Conservation (phyloP, 2,113 vertebrate genomes). For the Bolborhynchus lineola region DNA sequence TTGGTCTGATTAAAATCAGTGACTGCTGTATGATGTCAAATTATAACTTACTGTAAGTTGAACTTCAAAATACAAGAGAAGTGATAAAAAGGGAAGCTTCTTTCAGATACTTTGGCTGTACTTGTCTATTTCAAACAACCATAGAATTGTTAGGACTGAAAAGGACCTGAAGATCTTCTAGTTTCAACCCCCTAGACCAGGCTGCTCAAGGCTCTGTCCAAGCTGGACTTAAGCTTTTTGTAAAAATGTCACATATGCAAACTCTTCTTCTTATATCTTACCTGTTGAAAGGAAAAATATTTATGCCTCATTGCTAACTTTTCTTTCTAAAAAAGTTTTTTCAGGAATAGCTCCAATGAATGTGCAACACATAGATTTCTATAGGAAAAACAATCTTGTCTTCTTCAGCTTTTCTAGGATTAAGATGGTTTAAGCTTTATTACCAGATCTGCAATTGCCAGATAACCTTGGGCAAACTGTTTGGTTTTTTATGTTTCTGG, state of each 20-base stretch:
- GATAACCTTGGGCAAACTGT: neutral
- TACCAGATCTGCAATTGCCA: neutral
- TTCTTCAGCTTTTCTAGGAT: neutral
- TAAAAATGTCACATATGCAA: neutral
- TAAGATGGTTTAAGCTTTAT: neutral
- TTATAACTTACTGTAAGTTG: neutral
- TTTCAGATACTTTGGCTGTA: neutral
- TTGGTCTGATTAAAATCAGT: neutral
- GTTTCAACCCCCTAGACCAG: neutral
- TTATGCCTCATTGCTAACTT: neutral
- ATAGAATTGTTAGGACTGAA: neutral
- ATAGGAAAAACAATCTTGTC: neutral
- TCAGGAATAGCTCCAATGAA: neutral
- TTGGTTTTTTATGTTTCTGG: neutral
- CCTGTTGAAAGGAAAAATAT: neutral
- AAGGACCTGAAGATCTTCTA: neutral
- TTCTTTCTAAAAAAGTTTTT: neutral
- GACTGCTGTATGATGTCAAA: neutral
- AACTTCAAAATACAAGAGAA: neutral
- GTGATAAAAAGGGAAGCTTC: neutral
- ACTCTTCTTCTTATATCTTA: neutral
- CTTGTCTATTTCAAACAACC: neutral
- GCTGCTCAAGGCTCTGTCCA: neutral
- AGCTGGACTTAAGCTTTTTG: neutral
- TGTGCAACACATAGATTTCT: neutral